A percentile compares a stretch with the other conserved stretches of the same genome.
phyloP scores from a whole-genome alignment of 2,888 invertebrate species.

The Biston stratarius region DNA sequence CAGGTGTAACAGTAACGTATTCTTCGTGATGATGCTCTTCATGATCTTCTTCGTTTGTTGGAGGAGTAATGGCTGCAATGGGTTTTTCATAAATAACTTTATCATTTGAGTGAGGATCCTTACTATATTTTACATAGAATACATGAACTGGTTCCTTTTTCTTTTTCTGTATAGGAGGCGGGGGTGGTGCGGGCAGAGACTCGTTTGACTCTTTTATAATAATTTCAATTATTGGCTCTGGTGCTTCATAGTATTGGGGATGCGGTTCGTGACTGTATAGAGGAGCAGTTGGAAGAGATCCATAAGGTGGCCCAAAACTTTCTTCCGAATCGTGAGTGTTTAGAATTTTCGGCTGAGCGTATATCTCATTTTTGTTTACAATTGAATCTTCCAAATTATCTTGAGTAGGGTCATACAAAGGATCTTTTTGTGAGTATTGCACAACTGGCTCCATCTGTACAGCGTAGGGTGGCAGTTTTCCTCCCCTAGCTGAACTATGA shows the following conservation, averaged over 20 bases:
- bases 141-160: constrained; percentile 95
- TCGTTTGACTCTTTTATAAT: constrained; percentile 96
- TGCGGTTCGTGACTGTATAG: constrained; percentile 79
- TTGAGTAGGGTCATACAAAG: constrained; percentile 88
- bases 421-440: constrained; percentile 93
- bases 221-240: constrained; percentile 96
- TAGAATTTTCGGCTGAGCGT: constrained; percentile 80
- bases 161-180: constrained; percentile 80
- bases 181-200: constrained; percentile 89
- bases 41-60: constrained; percentile 88
- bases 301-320: constrained; percentile 80
- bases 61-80: constrained; percentile 91
- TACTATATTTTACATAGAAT: constrained; percentile 96
- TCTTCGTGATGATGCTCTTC: constrained; percentile 80
- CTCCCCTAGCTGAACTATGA: constrained; percentile 75
- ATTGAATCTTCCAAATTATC: constrained; percentile 79
- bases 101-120: constrained; percentile 91
- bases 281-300: constrained; percentile 77
- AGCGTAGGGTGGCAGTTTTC: constrained; percentile 89
- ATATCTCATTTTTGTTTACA: constrained; percentile 78
- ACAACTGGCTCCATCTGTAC: constrained; percentile 93
- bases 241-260: constrained; percentile 89
- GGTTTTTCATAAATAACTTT: constrained; percentile 93
- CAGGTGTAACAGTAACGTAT: constrained; percentile 85
- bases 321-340: constrained; percentile 77